A percentile compares a stretch with the other conserved stretches of the same genome.
Evolutionary conservation across 2,113 vertebrate species (phyloP).

Genomic region (Pachycephala philippinensis): DNA sequence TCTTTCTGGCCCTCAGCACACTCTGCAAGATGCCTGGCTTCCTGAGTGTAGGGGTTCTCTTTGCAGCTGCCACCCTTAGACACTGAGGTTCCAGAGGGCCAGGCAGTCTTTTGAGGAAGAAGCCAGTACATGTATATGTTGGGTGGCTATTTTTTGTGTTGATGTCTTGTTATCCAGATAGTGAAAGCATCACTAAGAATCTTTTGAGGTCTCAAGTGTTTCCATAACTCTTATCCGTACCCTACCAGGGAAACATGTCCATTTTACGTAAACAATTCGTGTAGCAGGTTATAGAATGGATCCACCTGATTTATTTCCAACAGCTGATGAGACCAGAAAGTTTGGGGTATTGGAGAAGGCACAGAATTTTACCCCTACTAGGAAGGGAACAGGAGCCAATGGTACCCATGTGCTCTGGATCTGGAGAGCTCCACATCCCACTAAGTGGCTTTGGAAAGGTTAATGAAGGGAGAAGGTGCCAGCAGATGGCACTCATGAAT

Average conservation of each 20-base stretch:
- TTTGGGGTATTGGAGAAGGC: not conserved
- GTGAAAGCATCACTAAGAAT: not conserved
- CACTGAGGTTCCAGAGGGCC: not conserved
- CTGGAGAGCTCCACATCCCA: not conserved
- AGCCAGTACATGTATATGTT: not conserved
- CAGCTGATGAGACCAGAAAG: not conserved
- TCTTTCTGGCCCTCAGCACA: not conserved
- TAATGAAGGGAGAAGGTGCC: not conserved
- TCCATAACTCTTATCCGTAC: not conserved
- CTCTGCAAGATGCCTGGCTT: not conserved
- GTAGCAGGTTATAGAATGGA: not conserved
- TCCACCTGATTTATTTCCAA: not conserved
- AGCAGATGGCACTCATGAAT: slow-evolving; percentile 49
- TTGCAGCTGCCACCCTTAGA: not conserved
- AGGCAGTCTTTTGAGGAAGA: not conserved
- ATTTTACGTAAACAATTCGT: not conserved
- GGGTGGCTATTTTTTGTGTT: not conserved
- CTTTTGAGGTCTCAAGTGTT: not conserved
- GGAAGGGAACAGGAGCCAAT: not conserved
- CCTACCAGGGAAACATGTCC: not conserved
- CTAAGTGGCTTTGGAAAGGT: not conserved
- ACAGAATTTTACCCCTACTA: not conserved
- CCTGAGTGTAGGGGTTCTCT: not conserved
- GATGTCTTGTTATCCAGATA: not conserved
- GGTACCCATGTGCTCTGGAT: not conserved